Evolutionary conservation across 2,888 invertebrate genomes (phyloP), one percentile per base, ranked within the genome.

Genomic region (Cremastobaeus sp.): DNA sequence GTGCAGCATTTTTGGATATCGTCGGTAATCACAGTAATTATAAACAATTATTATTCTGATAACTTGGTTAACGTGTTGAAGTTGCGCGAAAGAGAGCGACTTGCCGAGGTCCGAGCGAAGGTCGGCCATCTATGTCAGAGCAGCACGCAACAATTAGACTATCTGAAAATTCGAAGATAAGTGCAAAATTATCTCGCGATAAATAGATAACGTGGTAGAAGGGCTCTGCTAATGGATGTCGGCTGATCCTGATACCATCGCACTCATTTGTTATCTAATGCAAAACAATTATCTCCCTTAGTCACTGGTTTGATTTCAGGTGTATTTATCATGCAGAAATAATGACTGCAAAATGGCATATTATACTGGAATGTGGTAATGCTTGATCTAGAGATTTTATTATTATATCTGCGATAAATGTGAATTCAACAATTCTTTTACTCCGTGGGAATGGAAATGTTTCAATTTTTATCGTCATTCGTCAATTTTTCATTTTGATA

Each of bases 151-250:
- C 81, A 80, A 81, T 82, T 82, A 78, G 60, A 37, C 79, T 77
- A 81, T 80, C 79, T 77, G 64, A 78, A 81, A 81, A 81, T 83
- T 79, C 82, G 81, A 79, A 82, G 82, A 84, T 83, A 82, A 84
- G 76, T 77, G 78, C 76, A 6, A 55, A 64, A 50, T 83, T 82
- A 84, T 83, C 83, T 82, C 77, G 80, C 79, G 82, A 84, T 84
- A 82, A 83, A 81, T 80, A 82, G 81, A 83, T 83, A 82, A 68
- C 30, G 35, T 11, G 48, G 11, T 76, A 78, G 78, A 77, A 77
- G 77, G 76, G 76, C 50, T 76, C 64, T 64, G 62, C 65, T 72
- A 72, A 72, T 66, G 60, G 60, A 59, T 65, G 72, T 60, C 54
- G 71, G 65, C 21, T 50, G 37, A 35, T 12, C 2, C 37, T 37